Base-by-base conservation (phyloP, 2,113 vertebrate genomes). In the Tinamus guttatus region DNA sequence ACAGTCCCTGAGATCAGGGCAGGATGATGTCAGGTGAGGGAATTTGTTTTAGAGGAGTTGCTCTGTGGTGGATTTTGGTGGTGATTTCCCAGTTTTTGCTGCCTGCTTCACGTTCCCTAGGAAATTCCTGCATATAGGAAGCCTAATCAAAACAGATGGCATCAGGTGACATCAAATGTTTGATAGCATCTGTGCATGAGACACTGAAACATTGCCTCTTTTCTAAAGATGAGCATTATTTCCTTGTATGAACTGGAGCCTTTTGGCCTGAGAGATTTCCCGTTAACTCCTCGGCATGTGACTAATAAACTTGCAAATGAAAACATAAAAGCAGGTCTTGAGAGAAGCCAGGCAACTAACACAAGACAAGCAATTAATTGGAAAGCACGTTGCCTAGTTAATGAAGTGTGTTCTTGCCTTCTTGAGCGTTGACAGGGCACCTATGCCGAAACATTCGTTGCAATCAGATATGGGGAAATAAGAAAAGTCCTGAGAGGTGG, bases 1-100 rank as follows among this genome's bases (percentile, higher is more conserved):
- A 0, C 52, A 77, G 3, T 4, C n/a, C 32, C 76, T 36, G 41
- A 28, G 71, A 11, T 17, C 0, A 0, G 9, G 22, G 6, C n/a
- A 40, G 56, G 38, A 14, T 60, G 58, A 11, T 30, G 7, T 9
- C 24, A 18, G 20, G 4, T 36, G 7, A 36, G 32, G 34, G 59
- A 36, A 9, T 17, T 70, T n/a, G 3, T 51, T 63, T 63, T 75
- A 68, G 36, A 58, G 60, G 15, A 56, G 13, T 11, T 59, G 11
- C 80, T 41, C 36, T 12, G 1, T 3, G 20, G n/a, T 17, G 68
- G 49, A 69, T 18, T 19, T 28, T 20, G 0, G 4, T 4, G 45
- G 10, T 3, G 9, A 13, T 2, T 21, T 52, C 41, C 65, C 45
- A 49, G 16, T 60, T 49, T 60, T 3, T 47, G 2, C 2, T 40